Evolutionary conservation across 1,140 invertebrate genomes (phyloP).

Genomic region (Thalassaphorura encarpata): DNA sequence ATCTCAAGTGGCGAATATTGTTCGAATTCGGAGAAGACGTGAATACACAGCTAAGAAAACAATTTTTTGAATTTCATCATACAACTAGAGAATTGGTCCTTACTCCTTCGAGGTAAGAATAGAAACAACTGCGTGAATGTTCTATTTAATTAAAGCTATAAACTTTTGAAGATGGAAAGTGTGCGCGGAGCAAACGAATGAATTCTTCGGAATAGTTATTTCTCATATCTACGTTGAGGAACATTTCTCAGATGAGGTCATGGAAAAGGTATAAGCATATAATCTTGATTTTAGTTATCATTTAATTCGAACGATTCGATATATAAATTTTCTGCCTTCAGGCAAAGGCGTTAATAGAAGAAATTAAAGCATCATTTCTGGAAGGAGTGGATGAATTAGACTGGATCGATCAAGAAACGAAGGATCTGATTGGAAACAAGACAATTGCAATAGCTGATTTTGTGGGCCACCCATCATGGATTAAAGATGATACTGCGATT

Average conservation of each 20-base stretch:
- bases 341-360: slow-evolving; percentile 10
- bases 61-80: slow-evolving; percentile 20
- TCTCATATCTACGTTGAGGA: slow-evolving; percentile 12
- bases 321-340: neutral
- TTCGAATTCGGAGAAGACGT: slow-evolving; percentile 18
- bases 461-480: slow-evolving; percentile 16
- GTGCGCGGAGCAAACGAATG: slow-evolving; percentile 17
- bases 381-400: slow-evolving; percentile 11
- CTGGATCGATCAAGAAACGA: slow-evolving; percentile 22
- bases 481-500: neutral
- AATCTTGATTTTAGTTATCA: neutral
- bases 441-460: slow-evolving; percentile 10
- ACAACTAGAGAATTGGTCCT: slow-evolving; percentile 16
- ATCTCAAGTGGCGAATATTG: slow-evolving; percentile 26
- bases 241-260: slow-evolving; percentile 7
- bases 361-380: slow-evolving; percentile 14
- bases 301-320: neutral
- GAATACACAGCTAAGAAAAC: slow-evolving; percentile 7
- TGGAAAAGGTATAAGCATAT: neutral
- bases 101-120: slow-evolving; percentile 15
- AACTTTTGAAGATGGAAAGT: slow-evolving; percentile 12
- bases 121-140: neutral
- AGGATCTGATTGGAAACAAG: slow-evolving; percentile 1
- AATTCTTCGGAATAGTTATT: slow-evolving; percentile 17
- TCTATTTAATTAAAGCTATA: neutral